Conservation (phyloP, 2,797 vertebrate species). For the Zonotrichia albicollis region DNA sequence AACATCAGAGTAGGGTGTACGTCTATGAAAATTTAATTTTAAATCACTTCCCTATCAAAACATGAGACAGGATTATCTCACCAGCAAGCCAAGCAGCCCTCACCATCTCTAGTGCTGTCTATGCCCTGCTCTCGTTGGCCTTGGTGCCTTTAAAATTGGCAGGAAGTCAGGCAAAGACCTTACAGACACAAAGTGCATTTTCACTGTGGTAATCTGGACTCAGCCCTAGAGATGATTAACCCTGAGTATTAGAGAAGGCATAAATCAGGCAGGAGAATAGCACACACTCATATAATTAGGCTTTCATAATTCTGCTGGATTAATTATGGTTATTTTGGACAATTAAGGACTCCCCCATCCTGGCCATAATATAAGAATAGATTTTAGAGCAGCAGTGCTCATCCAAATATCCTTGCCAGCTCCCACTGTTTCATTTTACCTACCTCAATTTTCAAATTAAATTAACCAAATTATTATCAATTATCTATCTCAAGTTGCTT, state of each 20-base stretch:
- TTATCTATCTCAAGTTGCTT: not conserved
- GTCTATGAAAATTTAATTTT: not conserved
- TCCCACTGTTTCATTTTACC: not conserved
- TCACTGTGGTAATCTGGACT: not conserved
- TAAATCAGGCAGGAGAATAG: not conserved
- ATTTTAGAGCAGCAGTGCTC: not conserved
- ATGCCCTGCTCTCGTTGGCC: not conserved
- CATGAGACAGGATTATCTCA: not conserved
- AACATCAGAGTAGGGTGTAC: not conserved
- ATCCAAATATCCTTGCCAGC: not conserved
- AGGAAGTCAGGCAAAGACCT: not conserved
- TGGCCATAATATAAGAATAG: not conserved
- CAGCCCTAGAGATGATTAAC: not conserved
- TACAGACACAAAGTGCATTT: not conserved
- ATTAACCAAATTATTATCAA: not conserved
- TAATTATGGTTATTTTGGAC: not conserved
- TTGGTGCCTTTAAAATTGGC: not conserved
- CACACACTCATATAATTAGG: not conserved
- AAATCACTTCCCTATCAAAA: not conserved
- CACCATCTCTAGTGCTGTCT: not conserved
- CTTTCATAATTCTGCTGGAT: not conserved
- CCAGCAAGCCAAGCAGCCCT: not conserved
- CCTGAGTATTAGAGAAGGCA: not conserved
- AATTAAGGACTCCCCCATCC: not conserved
- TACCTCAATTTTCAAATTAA: slow-evolving; percentile 8